Evolutionary conservation across 2,888 invertebrate species (phyloP), one percentile per base, ranked within the genome.

Genomic region (Drosophila phalerata): DNA sequence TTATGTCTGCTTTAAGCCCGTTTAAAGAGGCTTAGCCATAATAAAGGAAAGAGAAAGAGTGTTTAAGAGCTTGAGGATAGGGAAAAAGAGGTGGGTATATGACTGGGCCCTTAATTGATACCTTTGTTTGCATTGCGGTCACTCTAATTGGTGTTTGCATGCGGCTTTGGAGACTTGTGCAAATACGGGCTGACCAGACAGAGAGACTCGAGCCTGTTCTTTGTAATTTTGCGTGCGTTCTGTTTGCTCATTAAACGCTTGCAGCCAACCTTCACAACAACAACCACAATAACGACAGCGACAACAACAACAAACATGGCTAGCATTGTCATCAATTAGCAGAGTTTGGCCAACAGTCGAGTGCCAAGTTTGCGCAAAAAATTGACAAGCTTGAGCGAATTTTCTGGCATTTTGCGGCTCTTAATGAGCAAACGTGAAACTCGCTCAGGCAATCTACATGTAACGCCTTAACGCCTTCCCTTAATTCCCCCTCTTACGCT

Each of bases 201-300:
- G 56, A 34, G 25, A 25, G 56, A 48, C 28, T 19, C 45, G 40
- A 25, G 13, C n/a, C 52, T 71, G 63, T 79, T 77, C 88, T 88
- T 85, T 90, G 90, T 83, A 72, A 90, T 85, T 85, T 85, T 85
- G 84, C 90, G 85, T 84, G 76, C 89, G 89, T 88, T 86, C 70
- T 86, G 89, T 86, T 86, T 86, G 85, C 90, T 86, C 85, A 86
- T 86, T 86, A 86, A 90, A 86, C 84, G 90, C 88, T 85, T 73
- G 69, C 73, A 64, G 77, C 52, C 86, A 77, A 45, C 66, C 52
- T 42, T 43, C 43, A 32, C n/a, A 60, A 32, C 51, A 61, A 13
- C 40, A 47, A 22, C 51, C 57, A 13, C 40, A 47, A 22, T 19
- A 51, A 49, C 47, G 64, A 40, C 61, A 63, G 32, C 34, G 48